Evolutionary conservation across 2,113 vertebrate species (phyloP).

Genomic region (Prolemur simus): DNA sequence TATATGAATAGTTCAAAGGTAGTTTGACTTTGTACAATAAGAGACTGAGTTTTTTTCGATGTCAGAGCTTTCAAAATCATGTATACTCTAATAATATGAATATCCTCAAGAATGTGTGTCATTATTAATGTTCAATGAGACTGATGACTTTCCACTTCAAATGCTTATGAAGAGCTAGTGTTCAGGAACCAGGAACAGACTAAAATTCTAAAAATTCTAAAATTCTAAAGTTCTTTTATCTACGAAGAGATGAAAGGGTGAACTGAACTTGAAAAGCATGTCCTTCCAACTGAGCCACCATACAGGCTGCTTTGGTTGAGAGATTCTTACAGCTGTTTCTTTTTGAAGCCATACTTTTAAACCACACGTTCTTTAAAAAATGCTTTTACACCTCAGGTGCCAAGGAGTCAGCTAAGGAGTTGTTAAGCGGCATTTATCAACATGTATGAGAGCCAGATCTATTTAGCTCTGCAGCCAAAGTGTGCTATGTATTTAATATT

Average conservation of each 20-base stretch:
- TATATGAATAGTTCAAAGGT: conserved; percentile 34
- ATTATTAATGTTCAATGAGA: conserved; percentile 3
- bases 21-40: conserved; percentile 33
- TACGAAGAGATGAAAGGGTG: not conserved
- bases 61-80: not conserved
- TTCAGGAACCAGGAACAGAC: not conserved
- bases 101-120: not conserved
- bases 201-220: not conserved
- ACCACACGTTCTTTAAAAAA: not conserved
- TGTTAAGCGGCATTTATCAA: conserved; percentile 41
- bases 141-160: conserved; percentile 24
- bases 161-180: not conserved
- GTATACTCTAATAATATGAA: not conserved
- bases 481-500: not conserved
- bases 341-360: conserved; percentile 26
- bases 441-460: not conserved
- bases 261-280: not conserved
- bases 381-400: conserved; percentile 18
- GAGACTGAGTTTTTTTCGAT: not conserved
- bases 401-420: not conserved
- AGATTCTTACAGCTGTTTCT: not conserved
- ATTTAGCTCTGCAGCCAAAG: not conserved
- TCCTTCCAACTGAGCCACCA: not conserved
- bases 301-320: not conserved
- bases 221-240: not conserved